Base-by-base conservation (phyloP, 2,113 vertebrate species). In the Ancistrus triradiatus region DNA sequence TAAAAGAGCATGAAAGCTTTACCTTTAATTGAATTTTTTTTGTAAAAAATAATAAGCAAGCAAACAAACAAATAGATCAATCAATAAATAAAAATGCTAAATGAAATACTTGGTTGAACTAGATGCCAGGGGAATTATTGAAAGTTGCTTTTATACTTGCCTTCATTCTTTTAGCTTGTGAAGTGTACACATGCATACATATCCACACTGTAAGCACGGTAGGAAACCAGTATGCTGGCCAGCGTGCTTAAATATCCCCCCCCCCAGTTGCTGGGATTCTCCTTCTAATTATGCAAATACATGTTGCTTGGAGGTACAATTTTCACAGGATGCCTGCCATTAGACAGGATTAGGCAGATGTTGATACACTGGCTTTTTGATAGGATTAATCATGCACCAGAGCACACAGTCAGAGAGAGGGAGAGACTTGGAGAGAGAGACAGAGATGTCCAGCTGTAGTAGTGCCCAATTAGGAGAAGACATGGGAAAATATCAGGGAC, bases 321-420 rank as follows among this genome's bases (percentile, higher is more conserved):
- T 76, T 78, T 74, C 58, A 71, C 49, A 46, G 53, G 67, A 78
- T 73, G 73, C 62, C 69, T 63, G 76, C 70, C 80, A 70, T 83
- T 76, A 80, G 55, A 69, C 49, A 66, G 75, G 72, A 68, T 68
- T 78, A 72, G 68, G 55, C 85, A 85, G 84, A 85, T 87, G 83
- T 86, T 83, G 78, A 82, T 78, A 79, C 81, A 74, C 68, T 77
- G 76, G 69, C 75, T 72, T 37, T 61, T 69, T 74, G 78, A 69
- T 81, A 77, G 80, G 83, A 84, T 85, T 81, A 80, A 75, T 73
- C 70, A 62, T 65, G 73, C 77, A 79, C 69, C 37, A 25, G 73
- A 77, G 74, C 28, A 50, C 33, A 33, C 18, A 48, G 63, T 31
- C 17, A 65, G 19, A 35, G 17, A 55, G 25, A 17, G 11, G 55